Conservation (phyloP, 2,888 invertebrate species). For the Lithosia quadra region DNA sequence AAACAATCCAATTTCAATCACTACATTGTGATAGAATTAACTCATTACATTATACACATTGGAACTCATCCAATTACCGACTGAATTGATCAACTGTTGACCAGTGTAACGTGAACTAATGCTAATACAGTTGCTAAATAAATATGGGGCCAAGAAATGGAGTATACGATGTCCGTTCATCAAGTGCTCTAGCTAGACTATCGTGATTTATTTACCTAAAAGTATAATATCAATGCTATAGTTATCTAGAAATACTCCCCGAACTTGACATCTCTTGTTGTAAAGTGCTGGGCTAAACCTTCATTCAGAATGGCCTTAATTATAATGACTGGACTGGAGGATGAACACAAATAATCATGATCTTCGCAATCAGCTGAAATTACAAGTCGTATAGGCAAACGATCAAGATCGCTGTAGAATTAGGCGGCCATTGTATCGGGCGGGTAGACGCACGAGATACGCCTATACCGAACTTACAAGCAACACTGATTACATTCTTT, state of each 20-base stretch:
- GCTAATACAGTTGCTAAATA: neutral
- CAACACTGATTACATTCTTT: neutral
- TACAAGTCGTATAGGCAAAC: neutral
- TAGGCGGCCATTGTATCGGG: neutral
- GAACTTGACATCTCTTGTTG: neutral
- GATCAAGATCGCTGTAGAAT: neutral
- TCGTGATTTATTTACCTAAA: too few species aligned
- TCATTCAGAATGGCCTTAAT: neutral
- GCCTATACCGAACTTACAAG: neutral
- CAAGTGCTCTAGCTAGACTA: neutral
- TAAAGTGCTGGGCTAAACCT: neutral
- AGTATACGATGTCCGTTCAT: neutral
- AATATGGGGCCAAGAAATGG: neutral
- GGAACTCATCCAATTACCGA: slow-evolving; percentile 8
- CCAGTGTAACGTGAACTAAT: neutral
- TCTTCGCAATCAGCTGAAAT: neutral
- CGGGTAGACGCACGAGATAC: neutral
- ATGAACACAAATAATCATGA: neutral
- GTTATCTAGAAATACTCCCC: neutral
- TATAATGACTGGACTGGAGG: too few species aligned
- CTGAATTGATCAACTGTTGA: neutral
- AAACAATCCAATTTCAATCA: slow-evolving; percentile 6
- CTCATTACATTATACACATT: neutral
- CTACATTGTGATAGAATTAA: slow-evolving; percentile 2
- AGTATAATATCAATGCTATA: too few species aligned